Percentiles rank a stretch among this genome's conserved stretches.
Conservation (phyloP, 2,797 vertebrate genomes). For the Cygnus olor region DNA sequence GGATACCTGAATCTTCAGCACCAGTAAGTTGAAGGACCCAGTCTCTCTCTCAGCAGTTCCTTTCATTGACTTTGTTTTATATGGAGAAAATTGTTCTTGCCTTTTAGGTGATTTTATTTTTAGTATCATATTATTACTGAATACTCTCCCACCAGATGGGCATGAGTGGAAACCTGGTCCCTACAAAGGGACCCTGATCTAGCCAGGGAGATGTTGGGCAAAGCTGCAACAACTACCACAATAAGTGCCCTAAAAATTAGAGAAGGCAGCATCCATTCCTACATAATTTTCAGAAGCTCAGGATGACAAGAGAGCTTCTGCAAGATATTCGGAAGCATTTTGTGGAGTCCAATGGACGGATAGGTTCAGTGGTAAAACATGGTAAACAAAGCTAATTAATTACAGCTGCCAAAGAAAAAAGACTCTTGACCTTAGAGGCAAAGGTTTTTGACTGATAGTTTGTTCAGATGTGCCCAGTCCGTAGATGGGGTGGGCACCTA, state of each 20-base stretch:
- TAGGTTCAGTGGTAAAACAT: neutral
- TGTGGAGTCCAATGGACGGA: neutral
- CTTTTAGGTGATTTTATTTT: neutral
- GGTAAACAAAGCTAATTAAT: neutral
- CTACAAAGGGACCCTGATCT: fast-evolving
- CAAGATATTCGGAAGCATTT: neutral
- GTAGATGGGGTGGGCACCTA: neutral
- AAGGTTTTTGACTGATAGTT: neutral
- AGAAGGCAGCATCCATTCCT: fast-evolving
- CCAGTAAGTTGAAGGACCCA: fast-evolving
- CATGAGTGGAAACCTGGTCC: neutral
- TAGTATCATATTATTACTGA: neutral
- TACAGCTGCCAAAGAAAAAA: neutral
- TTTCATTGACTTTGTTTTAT: neutral
- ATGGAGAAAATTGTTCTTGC: neutral
- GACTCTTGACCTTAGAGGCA: neutral
- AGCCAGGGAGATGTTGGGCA: neutral
- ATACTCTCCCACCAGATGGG: neutral
- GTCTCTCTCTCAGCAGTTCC: neutral
- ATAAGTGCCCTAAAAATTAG: neutral
- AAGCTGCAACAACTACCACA: fast-evolving
- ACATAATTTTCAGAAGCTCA: neutral
- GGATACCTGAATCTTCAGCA: neutral
- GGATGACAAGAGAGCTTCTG: fast-evolving
- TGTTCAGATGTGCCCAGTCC: neutral